Evolutionary conservation across 2,888 invertebrate genomes (phyloP), one percentile per base, ranked within the genome.

Genomic region (Meiosimyza platycephala): DNA sequence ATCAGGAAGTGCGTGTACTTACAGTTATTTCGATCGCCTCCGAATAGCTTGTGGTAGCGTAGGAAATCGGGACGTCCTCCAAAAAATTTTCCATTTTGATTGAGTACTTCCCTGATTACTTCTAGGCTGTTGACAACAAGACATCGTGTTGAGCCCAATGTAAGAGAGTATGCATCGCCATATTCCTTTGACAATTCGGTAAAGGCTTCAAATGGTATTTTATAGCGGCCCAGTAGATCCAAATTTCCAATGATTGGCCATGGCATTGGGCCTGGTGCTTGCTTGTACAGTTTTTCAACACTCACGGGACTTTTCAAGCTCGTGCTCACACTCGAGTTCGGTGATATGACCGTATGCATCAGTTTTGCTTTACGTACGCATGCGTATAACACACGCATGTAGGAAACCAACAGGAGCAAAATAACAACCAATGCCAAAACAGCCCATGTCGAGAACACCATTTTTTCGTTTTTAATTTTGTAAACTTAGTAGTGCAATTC

Each of bases 21-120:
- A 95, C 95, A 95, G 84, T 95, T 94, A 86, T 94, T 94, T 74
- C 95, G 89, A 87, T 95, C 92, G 55, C 94, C 95, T 60, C 93
- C 94, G 85, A 95, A 95, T n/a, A 95, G 91, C 77, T 92, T 90
- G 83, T 94, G 92, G 84, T 93, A 95, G 48, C 95, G 88, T 78
- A 92, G 84, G 86, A 95, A 95, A 83, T 95, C 91, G 0, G 95
- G 95, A 5, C 95, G 89, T 12, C 94, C 94, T 3, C 94, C 94
- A 86, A 95, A 95, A 80, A 92, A 92, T 76, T 92, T 92, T 11
- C 94, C 94, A 81, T 93, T 94, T 76, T 92, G 91, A 83, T 94
- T 93, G 55, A 94, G 88, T 70, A 94, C 93, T 83, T 93, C 93
- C 73, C 92, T 90, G 78, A 94, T 93, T 33, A 92, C 85, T 33